These are phyloP conservation scores for Botia almorhae DNA, from an alignment of 2,797 vertebrate species.

Conservation along the genomic window DNA sequence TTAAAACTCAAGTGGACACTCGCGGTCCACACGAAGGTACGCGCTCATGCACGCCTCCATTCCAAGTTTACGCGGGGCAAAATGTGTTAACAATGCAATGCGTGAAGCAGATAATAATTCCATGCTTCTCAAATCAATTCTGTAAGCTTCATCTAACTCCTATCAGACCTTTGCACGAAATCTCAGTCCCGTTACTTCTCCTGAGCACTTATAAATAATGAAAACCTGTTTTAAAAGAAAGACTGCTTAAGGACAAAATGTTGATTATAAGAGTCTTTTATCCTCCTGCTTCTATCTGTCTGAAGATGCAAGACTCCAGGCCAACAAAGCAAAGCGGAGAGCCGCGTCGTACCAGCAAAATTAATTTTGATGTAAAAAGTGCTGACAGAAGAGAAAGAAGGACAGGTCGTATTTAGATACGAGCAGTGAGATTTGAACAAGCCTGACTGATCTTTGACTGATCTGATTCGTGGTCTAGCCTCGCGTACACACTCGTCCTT, in stretches of 20 bases:
- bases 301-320: conserved; percentile 77
- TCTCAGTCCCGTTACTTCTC: conserved; percentile 93
- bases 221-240: conserved; percentile 95
- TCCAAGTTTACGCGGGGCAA: conserved; percentile 43
- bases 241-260: conserved; percentile 88
- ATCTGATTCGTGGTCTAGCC: conserved; percentile 71
- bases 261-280: conserved; percentile 88
- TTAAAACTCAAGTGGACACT: conserved; percentile 44
- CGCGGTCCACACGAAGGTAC: conserved; percentile 18
- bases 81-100: conserved; percentile 61
- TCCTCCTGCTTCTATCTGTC: conserved; percentile 83
- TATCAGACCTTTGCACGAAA: conserved; percentile 86
- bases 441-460: conserved; percentile 43
- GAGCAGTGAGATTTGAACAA: conserved; percentile 68
- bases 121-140: conserved; percentile 98
- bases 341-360: conserved; percentile 69
- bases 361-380: conserved; percentile 77
- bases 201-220: conserved; percentile 99
- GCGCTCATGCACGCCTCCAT: conserved; percentile 1
- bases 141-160: conserved; percentile 91
- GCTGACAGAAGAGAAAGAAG: conserved; percentile 72
- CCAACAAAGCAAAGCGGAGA: conserved; percentile 71
- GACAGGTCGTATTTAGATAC: conserved; percentile 78
- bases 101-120: conserved; percentile 97
- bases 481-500: conserved; percentile 72